Evolutionary conservation across 2,113 vertebrate species (phyloP).

Genomic region (Melanotaenia duboulayi): DNA sequence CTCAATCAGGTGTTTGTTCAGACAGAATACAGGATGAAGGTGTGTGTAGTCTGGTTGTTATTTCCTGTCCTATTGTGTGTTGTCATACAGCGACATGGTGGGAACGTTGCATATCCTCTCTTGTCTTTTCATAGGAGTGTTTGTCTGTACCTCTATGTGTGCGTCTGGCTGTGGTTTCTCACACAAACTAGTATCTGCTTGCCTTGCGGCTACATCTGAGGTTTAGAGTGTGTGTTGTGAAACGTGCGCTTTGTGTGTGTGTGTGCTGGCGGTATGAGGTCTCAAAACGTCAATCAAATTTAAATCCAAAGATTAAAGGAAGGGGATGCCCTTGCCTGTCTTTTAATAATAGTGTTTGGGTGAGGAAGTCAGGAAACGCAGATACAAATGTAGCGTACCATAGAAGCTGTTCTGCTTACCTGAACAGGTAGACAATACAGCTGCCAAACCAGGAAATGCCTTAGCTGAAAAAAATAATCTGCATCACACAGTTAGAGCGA

Average conservation of each 20-base stretch:
- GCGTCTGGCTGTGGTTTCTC: slow-evolving; percentile 56
- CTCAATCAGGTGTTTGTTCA: slow-evolving; percentile 62
- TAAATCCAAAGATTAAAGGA: slow-evolving; percentile 69
- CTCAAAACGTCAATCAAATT: slow-evolving; percentile 69
- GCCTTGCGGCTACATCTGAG: slow-evolving; percentile 57
- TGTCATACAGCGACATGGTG: slow-evolving; percentile 61
- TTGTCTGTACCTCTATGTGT: slow-evolving; percentile 54
- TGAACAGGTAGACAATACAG: slow-evolving; percentile 34
- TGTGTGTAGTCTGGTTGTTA: slow-evolving; percentile 61
- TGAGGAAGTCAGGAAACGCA: slow-evolving; percentile 53
- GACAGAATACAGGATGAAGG: slow-evolving; percentile 67
- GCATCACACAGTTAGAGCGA: neutral
- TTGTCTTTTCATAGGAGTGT: slow-evolving; percentile 52
- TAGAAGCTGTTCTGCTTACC: slow-evolving; percentile 31
- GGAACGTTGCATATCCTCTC: slow-evolving; percentile 53
- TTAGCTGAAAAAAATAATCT: slow-evolving; percentile 21
- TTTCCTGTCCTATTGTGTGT: slow-evolving; percentile 73
- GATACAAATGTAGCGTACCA: slow-evolving; percentile 53
- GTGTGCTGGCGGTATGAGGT: slow-evolving; percentile 53
- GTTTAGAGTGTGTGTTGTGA: slow-evolving; percentile 24
- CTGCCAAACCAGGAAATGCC: neutral
- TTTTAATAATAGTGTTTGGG: slow-evolving; percentile 65
- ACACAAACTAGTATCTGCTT: slow-evolving; percentile 65
- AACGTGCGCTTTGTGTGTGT: neutral
- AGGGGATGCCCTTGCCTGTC: slow-evolving; percentile 60